Evolutionary conservation across 2,888 invertebrate genomes (phyloP).

Genomic region (Cylindroiulus punctatus): DNA sequence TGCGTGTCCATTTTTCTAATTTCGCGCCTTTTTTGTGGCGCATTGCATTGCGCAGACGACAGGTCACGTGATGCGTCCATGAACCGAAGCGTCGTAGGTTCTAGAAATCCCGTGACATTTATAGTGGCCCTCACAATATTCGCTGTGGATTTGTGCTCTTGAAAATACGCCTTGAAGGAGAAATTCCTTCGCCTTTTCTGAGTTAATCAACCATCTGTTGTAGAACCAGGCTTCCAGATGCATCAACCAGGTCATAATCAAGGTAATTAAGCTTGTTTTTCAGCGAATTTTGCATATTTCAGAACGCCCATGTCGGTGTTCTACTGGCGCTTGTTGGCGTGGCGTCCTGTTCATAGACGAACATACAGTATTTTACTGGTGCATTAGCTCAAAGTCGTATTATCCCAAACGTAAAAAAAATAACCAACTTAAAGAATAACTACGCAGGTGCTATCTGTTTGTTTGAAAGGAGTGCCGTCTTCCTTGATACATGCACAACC

Average conservation of each 20-base stretch:
- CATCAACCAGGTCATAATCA: conserved; percentile 12
- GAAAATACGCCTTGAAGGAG: not conserved
- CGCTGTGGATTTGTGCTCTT: not conserved
- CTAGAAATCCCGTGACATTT: conserved; percentile 6
- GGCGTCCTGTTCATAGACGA: not conserved
- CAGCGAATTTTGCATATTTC: not conserved
- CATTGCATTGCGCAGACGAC: too few relatives aligned
- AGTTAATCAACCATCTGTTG: not conserved
- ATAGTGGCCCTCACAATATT: not conserved
- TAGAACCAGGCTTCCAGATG: not conserved
- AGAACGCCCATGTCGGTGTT: not conserved
- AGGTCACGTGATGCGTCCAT: not conserved
- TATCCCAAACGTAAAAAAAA: not conserved
- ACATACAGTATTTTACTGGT: too few relatives aligned
- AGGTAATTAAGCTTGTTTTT: not conserved
- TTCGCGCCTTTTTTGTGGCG: too few relatives aligned
- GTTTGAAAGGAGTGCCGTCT: not conserved
- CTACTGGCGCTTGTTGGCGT: not conserved
- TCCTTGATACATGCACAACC: too few relatives aligned
- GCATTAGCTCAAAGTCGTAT: too few relatives aligned
- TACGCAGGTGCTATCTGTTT: not conserved
- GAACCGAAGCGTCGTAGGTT: not conserved
- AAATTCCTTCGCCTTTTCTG: not conserved
- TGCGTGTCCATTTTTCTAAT: too few relatives aligned
- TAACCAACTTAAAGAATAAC: too few relatives aligned